Evolutionary conservation across 2,888 invertebrate species (phyloP).

Genomic region (Trypoxylon attenuatum): DNA sequence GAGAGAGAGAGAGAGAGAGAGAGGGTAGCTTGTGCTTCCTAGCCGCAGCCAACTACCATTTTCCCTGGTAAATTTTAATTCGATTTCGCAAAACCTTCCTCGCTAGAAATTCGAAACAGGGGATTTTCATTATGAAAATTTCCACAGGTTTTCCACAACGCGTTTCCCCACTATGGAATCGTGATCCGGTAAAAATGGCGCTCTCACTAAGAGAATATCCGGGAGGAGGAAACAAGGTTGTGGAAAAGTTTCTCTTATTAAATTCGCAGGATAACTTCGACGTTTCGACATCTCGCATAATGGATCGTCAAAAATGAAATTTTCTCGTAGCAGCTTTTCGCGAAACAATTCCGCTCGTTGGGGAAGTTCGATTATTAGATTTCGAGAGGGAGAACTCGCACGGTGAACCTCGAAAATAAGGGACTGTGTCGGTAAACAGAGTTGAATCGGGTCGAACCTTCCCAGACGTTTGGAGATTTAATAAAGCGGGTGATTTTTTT

Average conservation of each 20-base stretch:
- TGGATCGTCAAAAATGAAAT: conserved; percentile 29
- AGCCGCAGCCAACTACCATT: too few species aligned
- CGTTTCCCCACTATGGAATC: too few species aligned
- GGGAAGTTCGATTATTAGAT: conserved; percentile 15
- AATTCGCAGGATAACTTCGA: not conserved
- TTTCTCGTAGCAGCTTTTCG: not conserved
- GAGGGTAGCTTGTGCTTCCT: too few species aligned
- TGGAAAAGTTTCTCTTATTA: not conserved
- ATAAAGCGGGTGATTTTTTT: too few species aligned
- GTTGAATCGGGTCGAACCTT: not conserved
- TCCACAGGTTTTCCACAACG: too few species aligned
- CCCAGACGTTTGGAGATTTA: too few species aligned
- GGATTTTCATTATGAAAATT: too few species aligned
- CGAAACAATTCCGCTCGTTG: not conserved
- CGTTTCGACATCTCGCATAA: too few species aligned
- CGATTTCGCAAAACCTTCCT: conserved; percentile 18
- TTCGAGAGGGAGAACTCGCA: not conserved
- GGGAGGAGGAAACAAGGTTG: not conserved
- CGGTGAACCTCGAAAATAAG: not conserved
- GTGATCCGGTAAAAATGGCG: not conserved
- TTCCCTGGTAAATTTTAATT: too few species aligned
- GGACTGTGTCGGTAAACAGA: not conserved
- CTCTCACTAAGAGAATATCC: not conserved
- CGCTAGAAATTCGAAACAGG: conserved; percentile 4
- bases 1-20: too few species aligned